These are phyloP conservation scores for Camelus bactrianus DNA, from an alignment of 2,113 vertebrate genomes.

Conservation along the genomic window DNA sequence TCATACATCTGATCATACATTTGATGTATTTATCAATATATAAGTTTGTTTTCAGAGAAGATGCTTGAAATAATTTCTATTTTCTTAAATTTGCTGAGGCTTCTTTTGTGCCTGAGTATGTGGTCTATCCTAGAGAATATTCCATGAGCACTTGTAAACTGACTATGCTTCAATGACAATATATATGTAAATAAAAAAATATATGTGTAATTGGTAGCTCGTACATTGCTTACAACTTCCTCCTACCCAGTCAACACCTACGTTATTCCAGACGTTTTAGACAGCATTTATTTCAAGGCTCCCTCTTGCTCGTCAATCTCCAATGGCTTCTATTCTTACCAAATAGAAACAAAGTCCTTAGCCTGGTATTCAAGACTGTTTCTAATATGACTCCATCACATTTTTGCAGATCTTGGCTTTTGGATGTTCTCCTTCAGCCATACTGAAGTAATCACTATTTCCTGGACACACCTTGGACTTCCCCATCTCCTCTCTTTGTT, in stretches of 20 bases:
- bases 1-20: not conserved
- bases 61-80: too few species aligned
- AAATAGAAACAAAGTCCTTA: slow-evolving; percentile 37
- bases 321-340: not conserved
- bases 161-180: too few species aligned
- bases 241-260: not conserved
- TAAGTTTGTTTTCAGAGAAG: too few species aligned
- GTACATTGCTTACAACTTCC: not conserved
- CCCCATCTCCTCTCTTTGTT: not conserved
- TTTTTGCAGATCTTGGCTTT: slow-evolving; percentile 15
- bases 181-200: too few species aligned
- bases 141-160: too few species aligned
- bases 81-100: too few species aligned
- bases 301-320: slow-evolving; percentile 1
- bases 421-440: not conserved
- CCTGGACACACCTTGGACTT: not conserved
- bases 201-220: not conserved
- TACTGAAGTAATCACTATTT: not conserved
- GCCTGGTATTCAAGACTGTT: not conserved
- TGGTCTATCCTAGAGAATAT: too few species aligned
- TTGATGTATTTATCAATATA: slow-evolving; percentile 10
- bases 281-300: slow-evolving; percentile 6
- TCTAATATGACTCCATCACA: not conserved
- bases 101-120: too few species aligned
- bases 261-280: slow-evolving; percentile 18